These are phyloP conservation scores for Drosophila gunungcola DNA, from an alignment of 1,140 invertebrate species.

Conservation along the genomic window DNA sequence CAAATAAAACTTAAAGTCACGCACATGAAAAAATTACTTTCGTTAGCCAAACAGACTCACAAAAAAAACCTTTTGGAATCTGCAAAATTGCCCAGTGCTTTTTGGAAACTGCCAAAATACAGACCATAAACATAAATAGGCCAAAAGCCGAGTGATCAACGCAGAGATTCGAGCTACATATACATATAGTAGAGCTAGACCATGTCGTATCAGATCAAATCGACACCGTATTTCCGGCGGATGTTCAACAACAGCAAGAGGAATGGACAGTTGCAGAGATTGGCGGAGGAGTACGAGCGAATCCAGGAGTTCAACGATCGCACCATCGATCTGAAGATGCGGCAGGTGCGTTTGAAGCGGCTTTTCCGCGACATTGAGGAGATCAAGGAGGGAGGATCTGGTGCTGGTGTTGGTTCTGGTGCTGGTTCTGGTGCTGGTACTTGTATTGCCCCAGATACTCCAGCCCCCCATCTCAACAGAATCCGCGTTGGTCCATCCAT, in stretches of 20 bases:
- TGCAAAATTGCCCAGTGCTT: conserved; percentile 42
- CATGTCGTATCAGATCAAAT: conserved; percentile 80
- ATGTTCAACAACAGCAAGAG: conserved; percentile 71
- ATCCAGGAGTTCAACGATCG: conserved; percentile 78
- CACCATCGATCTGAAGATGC: conserved; percentile 80
- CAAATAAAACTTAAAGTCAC: conserved; percentile 24
- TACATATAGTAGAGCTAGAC: not conserved
- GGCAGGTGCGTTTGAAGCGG: conserved; percentile 72
- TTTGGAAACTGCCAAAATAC: not conserved
- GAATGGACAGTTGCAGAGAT: conserved; percentile 69
- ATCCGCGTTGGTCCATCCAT: not conserved
- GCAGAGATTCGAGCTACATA: not conserved
- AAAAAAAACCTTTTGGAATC: conserved; percentile 29
- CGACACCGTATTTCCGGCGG: conserved; percentile 71
- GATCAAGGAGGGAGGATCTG: conserved; percentile 52
- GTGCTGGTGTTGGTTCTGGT: not conserved
- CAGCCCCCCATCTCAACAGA: not conserved
- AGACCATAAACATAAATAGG: too few species aligned
- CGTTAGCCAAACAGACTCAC: conserved; percentile 9
- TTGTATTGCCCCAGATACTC: too few species aligned
- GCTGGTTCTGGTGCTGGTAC: not conserved
- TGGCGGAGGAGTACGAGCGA: conserved; percentile 75
- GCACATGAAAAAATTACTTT: conserved; percentile 33
- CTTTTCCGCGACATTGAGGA: conserved; percentile 76
- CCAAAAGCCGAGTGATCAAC: too few species aligned